phyloP scores from a whole-genome alignment of 2,888 invertebrate species.

The Theristus sp. region DNA sequence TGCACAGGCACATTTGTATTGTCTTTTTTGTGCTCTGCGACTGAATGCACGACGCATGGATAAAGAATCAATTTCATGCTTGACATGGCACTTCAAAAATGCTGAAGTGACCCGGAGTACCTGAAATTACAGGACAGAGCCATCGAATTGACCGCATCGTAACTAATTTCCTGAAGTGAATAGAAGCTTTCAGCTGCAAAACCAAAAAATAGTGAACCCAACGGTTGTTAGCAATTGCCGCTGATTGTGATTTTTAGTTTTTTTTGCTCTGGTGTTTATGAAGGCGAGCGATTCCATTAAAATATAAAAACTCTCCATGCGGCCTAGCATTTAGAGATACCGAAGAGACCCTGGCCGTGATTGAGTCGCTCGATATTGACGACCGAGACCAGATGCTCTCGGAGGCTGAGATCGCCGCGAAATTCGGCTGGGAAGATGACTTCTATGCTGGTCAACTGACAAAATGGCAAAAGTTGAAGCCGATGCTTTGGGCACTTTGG shows the following conservation, averaged over 20 bases:
- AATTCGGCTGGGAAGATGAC: constrained; percentile 35
- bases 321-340: constrained; percentile 48
- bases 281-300: neutral
- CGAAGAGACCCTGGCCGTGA: constrained; percentile 84
- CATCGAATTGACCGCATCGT: too few relatives aligned
- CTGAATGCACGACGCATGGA: too few relatives aligned
- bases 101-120: too few relatives aligned
- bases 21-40: neutral
- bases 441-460: constrained; percentile 33
- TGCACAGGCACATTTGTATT: constrained; percentile 33
- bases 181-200: too few relatives aligned
- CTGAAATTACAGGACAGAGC: too few relatives aligned
- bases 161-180: too few relatives aligned
- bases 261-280: too few relatives aligned
- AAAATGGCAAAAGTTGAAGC: constrained; percentile 37
- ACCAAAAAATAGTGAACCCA: too few relatives aligned
- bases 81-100: too few relatives aligned
- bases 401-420: constrained; percentile 65
- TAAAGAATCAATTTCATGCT: too few relatives aligned
- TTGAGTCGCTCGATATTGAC: constrained; percentile 82
- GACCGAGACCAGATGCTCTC: neutral
- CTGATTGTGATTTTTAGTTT: too few relatives aligned
- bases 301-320: neutral
- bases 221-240: too few relatives aligned
- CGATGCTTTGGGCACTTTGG: constrained; percentile 39